A percentile compares a stretch with the other conserved stretches of the same genome.
These are phyloP conservation scores for Cyprinodon tularosa DNA, from an alignment of 2,113 vertebrate genomes.

Conservation along the genomic window DNA sequence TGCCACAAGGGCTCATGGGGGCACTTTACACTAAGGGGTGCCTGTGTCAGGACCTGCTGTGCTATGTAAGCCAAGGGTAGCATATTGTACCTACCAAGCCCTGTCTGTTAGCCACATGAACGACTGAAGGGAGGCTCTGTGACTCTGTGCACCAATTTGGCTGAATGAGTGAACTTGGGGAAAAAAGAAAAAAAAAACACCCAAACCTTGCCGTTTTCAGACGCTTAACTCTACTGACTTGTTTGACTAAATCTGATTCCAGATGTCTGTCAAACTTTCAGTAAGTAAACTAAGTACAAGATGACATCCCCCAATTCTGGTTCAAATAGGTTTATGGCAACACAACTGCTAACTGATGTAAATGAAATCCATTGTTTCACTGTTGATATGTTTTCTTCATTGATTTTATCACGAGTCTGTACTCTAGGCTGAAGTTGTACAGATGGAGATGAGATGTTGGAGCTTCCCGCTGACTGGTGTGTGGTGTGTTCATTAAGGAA, in stretches of 20 bases:
- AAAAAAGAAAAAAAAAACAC: slow-evolving; percentile 25
- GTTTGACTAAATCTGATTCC: slow-evolving; percentile 62
- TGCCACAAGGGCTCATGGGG: slow-evolving; percentile 49
- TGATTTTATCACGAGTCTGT: too few species aligned
- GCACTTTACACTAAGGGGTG: slow-evolving; percentile 64
- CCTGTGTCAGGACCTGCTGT: slow-evolving; percentile 63
- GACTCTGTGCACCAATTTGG: slow-evolving; percentile 46
- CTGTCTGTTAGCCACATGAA: slow-evolving; percentile 41
- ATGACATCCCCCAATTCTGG: slow-evolving; percentile 27
- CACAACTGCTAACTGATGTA: too few species aligned
- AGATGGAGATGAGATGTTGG: slow-evolving; percentile 29
- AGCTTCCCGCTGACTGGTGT: slow-evolving; percentile 32
- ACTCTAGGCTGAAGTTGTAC: too few species aligned
- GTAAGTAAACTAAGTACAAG: slow-evolving; percentile 38
- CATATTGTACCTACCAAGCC: slow-evolving; percentile 50
- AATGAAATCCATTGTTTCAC: too few species aligned
- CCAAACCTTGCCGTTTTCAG: slow-evolving; percentile 66
- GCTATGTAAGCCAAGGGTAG: slow-evolving; percentile 58
- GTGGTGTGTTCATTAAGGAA: slow-evolving; percentile 53
- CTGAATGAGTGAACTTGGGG: slow-evolving; percentile 38
- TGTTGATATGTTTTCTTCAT: too few species aligned
- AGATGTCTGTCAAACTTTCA: slow-evolving; percentile 62
- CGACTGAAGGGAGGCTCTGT: slow-evolving; percentile 71
- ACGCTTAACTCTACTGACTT: slow-evolving; percentile 68
- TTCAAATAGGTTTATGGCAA: slow-evolving; percentile 39